Evolutionary conservation across 2,113 vertebrate genomes (phyloP), one percentile per base, ranked within the genome.

Genomic region (Scolopax mira): DNA sequence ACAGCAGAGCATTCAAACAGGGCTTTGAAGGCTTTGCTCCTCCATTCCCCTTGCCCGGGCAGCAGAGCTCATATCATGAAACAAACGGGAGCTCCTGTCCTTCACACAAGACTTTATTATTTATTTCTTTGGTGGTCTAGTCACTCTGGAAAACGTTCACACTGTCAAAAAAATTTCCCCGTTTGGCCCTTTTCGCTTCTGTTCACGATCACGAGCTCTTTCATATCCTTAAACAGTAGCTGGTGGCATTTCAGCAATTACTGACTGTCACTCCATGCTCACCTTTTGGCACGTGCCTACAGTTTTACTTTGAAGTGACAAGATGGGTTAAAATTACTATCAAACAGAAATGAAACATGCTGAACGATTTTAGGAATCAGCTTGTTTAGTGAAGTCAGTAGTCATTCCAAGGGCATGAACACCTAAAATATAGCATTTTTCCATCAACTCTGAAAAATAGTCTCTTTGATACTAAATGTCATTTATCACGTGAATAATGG

Each of bases 31-130:
- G 52, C 41, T 49, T 37, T 8, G 33, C 52, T 78, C 78, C 79
- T 9, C 8, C 19, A 1, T 51, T 73, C 41, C 0, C 33, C 35
- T 67, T 13, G 10, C 79, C 69, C 0, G 0, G 60, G 64, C 69
- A 55, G 60, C 4, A 1, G 35, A 74, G 11, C 52, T 96, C 4
- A 0, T 44, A 7, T 85, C 44, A 8, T 1, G 3, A 60, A 94
- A 75, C 39, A 61, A 94, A 84, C 23, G 58, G 70, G 37, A 89
- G 77, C 21, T 81, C 60, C 80, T 46, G 65, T 42, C 69, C 85
- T 60, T 88, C 37, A 12, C 2, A 6, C 33, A 24, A 42, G 41
- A n/a, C 37, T 49, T 18, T 22, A 18, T 60, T 14, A 57, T 66
- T 90, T 92, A 57, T 79, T 85, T 54, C 46, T 67, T 75, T 57